Percentiles rank a stretch among this genome's conserved stretches.
Evolutionary conservation across 2,888 invertebrate species (phyloP).

Genomic region (Thereva unica): DNA sequence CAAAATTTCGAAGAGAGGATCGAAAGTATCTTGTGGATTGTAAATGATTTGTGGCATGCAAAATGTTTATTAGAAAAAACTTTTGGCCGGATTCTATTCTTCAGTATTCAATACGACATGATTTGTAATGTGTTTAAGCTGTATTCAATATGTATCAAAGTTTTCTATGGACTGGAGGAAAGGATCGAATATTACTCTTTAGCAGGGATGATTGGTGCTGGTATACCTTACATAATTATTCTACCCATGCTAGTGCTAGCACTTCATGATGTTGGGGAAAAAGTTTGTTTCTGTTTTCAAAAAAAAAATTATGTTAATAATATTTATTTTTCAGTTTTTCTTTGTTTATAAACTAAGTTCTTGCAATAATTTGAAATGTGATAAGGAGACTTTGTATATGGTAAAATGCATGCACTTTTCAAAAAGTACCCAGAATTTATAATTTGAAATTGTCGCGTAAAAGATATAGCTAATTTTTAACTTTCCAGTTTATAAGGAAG

Average conservation of each 20-base stretch:
- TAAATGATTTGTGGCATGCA: conserved; percentile 30
- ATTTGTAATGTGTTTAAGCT: conserved; percentile 33
- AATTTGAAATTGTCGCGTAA: too few species aligned
- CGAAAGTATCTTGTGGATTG: conserved; percentile 27
- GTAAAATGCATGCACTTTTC: neutral
- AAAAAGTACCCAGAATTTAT: too few species aligned
- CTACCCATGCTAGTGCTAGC: conserved; percentile 31
- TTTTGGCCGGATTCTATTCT: conserved; percentile 36
- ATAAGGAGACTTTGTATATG: conserved; percentile 11
- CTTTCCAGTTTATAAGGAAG: too few species aligned
- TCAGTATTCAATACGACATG: conserved; percentile 29
- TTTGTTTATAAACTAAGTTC: conserved; percentile 4
- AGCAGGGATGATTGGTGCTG: conserved; percentile 22
- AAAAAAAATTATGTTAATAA: neutral
- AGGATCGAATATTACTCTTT: conserved; percentile 11
- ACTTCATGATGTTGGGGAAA: conserved; percentile 14
- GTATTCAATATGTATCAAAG: conserved; percentile 27
- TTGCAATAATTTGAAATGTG: conserved; percentile 11
- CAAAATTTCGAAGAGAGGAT: neutral
- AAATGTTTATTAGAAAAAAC: conserved; percentile 26
- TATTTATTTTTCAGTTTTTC: conserved; percentile 7
- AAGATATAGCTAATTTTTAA: too few species aligned
- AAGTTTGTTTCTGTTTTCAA: conserved; percentile 1
- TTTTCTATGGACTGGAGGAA: conserved; percentile 23
- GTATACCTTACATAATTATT: conserved; percentile 31